A percentile compares a stretch with the other conserved stretches of the same genome.
phyloP scores from a whole-genome alignment of 1,140 invertebrate species.

The Zaprionus inermis region DNA sequence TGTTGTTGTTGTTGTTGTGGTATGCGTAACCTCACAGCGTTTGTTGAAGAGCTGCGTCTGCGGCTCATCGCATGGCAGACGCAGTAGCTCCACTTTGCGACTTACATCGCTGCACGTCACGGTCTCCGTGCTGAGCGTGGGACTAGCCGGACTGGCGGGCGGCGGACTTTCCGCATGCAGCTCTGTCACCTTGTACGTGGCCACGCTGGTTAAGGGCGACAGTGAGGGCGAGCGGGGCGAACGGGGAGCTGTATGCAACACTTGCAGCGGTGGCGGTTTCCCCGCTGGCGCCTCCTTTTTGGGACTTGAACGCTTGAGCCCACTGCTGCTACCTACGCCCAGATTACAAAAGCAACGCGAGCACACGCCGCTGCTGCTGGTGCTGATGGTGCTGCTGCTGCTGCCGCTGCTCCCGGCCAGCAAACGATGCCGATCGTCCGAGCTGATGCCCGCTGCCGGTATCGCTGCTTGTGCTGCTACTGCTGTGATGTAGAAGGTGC shows the following conservation, averaged over 20 bases:
- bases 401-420: conserved; percentile 30
- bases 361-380: conserved; percentile 51
- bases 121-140: conserved; percentile 61
- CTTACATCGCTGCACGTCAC: conserved; percentile 55
- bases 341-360: conserved; percentile 70
- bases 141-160: conserved; percentile 24
- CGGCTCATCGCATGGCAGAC: conserved; percentile 52
- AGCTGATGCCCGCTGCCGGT: too few species aligned
- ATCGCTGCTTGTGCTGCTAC: too few species aligned
- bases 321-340: neutral
- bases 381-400: conserved; percentile 36
- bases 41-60: conserved; percentile 46
- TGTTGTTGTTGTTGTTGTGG: conserved; percentile 69
- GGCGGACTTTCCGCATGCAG: conserved; percentile 43
- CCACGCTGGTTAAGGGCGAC: conserved; percentile 64
- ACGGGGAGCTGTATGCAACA: conserved; percentile 26
- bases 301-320: neutral
- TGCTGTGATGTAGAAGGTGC: conserved; percentile 57
- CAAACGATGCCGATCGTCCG: conserved; percentile 58
- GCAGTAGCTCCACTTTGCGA: conserved; percentile 52
- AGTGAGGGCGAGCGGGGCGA: conserved; percentile 61
- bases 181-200: conserved; percentile 54
- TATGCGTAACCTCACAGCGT: conserved; percentile 59
- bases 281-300: conserved; percentile 22
- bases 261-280: conserved; percentile 32